Evolutionary conservation across 2,113 vertebrate genomes (phyloP), one percentile per base, ranked within the genome.

Genomic region (Scalopus aquaticus): DNA sequence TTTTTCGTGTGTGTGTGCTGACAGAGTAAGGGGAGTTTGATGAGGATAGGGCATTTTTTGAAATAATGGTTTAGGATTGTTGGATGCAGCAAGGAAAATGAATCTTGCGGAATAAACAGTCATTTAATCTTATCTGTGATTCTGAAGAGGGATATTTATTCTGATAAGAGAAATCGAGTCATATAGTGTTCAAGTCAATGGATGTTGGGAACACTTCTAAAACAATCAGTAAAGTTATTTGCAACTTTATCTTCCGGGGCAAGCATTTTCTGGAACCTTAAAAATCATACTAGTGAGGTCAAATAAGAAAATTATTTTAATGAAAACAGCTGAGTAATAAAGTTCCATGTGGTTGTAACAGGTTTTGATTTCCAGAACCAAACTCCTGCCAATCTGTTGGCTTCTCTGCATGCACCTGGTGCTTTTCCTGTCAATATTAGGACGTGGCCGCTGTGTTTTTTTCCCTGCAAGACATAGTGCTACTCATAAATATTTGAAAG

Each of bases 231-330:
- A n/a, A 51, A 79, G 28, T 42, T 62, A 65, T 15, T 84, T 88
- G 9, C 35, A 91, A 70, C 7, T 69, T 94, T 54, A n/a, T 80
- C 39, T 64, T 46, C 28, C 42, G 32, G 1, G 15, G 9, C 17
- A 90, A 94, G 42, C 72, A 39, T 88, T 83, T 91, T 49, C 37
- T 76, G 28, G 26, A 79, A 88, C 79, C 74, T 90, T 84, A 93
- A 90, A 90, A 95, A 39, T 62, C 11, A 78, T 82, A 26, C 12
- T 91, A 65, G 51, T 19, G 58, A 89, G 16, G 20, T 90, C 54
- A 93, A 60, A 77, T 10, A 79, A 42, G 12, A 73, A 44, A 39
- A 58, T 83, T 46, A 86, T 70, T 87, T 54, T 69, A 89, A 74
- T 28, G 26, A 92, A 87, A 24, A 67, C 15, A 85, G n/a, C 1